Conservation (phyloP, 1,140 invertebrate genomes). For the Thaumetopoea pityocampa region DNA sequence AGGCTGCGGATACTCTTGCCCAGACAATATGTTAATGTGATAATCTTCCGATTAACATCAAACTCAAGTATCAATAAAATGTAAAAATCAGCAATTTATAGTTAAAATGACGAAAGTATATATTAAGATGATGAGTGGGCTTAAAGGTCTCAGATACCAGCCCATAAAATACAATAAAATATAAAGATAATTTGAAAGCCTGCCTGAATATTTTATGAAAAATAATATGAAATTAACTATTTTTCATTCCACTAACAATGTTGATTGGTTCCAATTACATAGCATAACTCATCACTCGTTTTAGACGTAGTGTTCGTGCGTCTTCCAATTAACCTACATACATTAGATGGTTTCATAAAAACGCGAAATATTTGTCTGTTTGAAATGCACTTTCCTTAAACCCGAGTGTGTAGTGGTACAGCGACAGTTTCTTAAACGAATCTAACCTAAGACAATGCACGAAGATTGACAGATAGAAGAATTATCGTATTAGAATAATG, state of each 20-base stretch:
- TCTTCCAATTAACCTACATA: conserved; percentile 10
- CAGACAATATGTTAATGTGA: too few relatives aligned
- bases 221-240: neutral
- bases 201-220: neutral
- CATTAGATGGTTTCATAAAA: conserved; percentile 9
- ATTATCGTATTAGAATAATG: too few relatives aligned
- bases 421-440: neutral
- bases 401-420: neutral
- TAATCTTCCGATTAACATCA: too few relatives aligned
- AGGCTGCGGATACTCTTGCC: too few relatives aligned
- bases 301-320: conserved; percentile 6
- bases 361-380: conserved; percentile 13
- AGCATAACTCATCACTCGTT: neutral
- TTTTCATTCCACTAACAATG: conserved; percentile 1
- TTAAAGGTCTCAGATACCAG: too few relatives aligned
- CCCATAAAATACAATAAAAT: neutral
- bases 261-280: conserved; percentile 1
- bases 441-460: conserved; percentile 7
- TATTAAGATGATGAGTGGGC: too few relatives aligned
- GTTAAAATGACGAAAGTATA: too few relatives aligned
- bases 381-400: conserved; percentile 11
- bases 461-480: too few relatives aligned
- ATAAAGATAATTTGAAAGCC: neutral
- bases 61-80: too few relatives aligned
- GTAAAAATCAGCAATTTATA: too few relatives aligned